A percentile compares a stretch with the other conserved stretches of the same genome.
These are phyloP conservation scores for Calidris pygmaea DNA, from an alignment of 2,113 vertebrate genomes.

Conservation along the genomic window DNA sequence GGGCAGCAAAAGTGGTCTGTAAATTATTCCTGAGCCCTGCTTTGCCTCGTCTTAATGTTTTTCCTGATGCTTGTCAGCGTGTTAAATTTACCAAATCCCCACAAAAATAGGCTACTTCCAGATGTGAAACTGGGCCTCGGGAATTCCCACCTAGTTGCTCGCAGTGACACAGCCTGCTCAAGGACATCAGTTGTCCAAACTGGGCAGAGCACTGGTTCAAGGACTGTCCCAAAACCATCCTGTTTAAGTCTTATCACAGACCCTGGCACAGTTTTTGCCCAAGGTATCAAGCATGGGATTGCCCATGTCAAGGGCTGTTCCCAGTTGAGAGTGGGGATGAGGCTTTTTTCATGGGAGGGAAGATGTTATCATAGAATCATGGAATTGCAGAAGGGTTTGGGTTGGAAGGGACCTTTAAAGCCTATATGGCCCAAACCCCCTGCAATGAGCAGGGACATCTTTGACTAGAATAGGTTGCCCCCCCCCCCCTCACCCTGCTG, in stretches of 20 bases:
- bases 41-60: background rate
- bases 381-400: background rate
- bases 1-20: background rate
- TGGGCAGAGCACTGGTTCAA: background rate
- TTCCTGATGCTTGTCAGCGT: background rate
- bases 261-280: background rate
- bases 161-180: background rate
- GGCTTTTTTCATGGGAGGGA: background rate
- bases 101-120: background rate
- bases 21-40: background rate
- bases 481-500: accelerated
- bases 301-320: background rate
- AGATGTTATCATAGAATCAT: background rate
- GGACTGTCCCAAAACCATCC: background rate
- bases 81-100: background rate
- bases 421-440: accelerated
- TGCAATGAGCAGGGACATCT: background rate
- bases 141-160: background rate
- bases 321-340: background rate
- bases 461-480: too few relatives aligned
- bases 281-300: background rate
- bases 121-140: background rate
- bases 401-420: background rate
- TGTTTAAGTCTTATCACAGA: background rate
- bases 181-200: background rate